Evolutionary conservation across 2,113 vertebrate species (phyloP).

Genomic region (Diphyllodes magnificus): DNA sequence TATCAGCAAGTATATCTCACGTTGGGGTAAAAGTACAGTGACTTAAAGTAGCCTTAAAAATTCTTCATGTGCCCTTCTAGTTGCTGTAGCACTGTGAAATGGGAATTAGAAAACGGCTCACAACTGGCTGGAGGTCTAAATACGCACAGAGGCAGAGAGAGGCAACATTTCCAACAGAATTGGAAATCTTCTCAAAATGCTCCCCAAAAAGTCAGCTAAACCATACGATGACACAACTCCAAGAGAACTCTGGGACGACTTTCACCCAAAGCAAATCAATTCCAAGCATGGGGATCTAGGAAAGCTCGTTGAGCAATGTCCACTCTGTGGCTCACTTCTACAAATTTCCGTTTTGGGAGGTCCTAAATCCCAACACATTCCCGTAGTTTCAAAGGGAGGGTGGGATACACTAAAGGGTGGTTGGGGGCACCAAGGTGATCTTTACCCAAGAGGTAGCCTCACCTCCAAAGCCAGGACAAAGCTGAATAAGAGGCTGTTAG

Average conservation of each 20-base stretch:
- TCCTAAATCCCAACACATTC: accelerated
- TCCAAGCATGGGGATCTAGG: accelerated
- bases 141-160: background rate
- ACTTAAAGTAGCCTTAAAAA: background rate
- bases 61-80: background rate
- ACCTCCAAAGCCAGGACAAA: background rate
- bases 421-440: background rate
- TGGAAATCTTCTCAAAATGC: background rate
- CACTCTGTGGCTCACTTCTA: background rate
- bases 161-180: background rate
- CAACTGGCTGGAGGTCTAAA: background rate
- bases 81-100: background rate
- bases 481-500: background rate
- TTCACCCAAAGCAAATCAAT: background rate
- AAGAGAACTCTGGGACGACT: background rate
- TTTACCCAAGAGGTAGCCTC: background rate
- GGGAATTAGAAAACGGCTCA: background rate
- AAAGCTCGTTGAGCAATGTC: no score
- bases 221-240: background rate
- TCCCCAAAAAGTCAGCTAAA: background rate
- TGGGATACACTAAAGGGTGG: background rate
- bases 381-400: background rate
- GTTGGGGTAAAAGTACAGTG: background rate
- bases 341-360: background rate
- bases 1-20: background rate